A percentile compares a stretch with the other conserved stretches of the same genome.
These are phyloP conservation scores for Caenorhabditis doughertyi DNA, from an alignment of 2,888 invertebrate genomes.

Conservation along the genomic window DNA sequence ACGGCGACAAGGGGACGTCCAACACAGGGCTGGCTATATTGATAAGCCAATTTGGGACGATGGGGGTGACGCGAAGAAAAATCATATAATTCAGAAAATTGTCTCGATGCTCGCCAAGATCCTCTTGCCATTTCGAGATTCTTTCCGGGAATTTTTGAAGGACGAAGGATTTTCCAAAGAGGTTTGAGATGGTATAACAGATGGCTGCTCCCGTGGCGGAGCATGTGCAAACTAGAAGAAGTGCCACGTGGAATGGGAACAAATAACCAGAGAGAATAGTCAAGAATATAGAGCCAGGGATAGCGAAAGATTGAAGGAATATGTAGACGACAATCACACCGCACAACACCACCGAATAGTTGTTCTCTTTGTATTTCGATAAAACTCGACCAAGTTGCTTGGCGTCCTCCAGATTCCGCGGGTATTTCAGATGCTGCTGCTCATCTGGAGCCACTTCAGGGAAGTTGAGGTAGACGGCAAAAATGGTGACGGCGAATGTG, in stretches of 20 bases:
- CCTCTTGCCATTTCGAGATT: conserved; percentile 90
- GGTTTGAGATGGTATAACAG: conserved; percentile 94
- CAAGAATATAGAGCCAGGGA: conserved; percentile 97
- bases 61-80: conserved; percentile 96
- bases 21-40: conserved; percentile 97
- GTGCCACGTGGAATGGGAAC: conserved; percentile 93
- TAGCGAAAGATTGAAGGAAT: conserved; percentile 98
- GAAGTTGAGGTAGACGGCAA: conserved; percentile 74
- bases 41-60: conserved; percentile 99
- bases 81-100: conserved; percentile 96
- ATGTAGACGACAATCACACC: conserved; percentile 94
- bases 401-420: conserved; percentile 95
- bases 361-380: conserved; percentile 92
- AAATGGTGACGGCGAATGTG: conserved; percentile 63
- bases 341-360: conserved; percentile 88
- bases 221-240: conserved; percentile 90
- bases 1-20: conserved; percentile 93
- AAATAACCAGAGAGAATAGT: conserved; percentile 97
- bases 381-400: conserved; percentile 94
- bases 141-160: conserved; percentile 88
- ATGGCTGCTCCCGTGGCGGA: conserved; percentile 96
- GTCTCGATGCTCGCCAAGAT: conserved; percentile 88
- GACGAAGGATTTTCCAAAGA: conserved; percentile 92
- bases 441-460: conserved; percentile 87
- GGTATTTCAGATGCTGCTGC: conserved; percentile 91